Conservation (phyloP, 2,797 vertebrate species). For the Lindbergichthys nudifrons region DNA sequence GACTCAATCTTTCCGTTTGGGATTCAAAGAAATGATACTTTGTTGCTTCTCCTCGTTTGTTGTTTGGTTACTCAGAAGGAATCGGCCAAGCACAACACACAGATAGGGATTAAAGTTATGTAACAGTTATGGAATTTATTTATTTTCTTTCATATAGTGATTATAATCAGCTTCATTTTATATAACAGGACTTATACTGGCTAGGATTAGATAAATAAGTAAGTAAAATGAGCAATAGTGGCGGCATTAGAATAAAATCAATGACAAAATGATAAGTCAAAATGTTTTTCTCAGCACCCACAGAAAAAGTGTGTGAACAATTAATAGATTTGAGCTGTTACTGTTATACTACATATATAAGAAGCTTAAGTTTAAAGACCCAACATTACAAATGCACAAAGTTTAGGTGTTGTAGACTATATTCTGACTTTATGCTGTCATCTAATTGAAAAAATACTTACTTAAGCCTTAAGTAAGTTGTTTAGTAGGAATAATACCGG, state of each 20-base stretch:
- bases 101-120: slow-evolving; percentile 34
- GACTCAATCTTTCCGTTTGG: slow-evolving; percentile 63
- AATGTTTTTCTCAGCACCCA: too few species aligned
- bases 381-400: background rate
- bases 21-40: slow-evolving; percentile 47
- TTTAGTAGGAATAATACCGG: slow-evolving; percentile 1
- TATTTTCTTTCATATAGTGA: slow-evolving; percentile 29
- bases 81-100: slow-evolving; percentile 42
- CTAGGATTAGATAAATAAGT: background rate
- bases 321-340: background rate
- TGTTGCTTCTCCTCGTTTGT: slow-evolving; percentile 40
- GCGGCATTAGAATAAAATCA: slow-evolving; percentile 4
- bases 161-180: slow-evolving; percentile 24
- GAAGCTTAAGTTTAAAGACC: background rate
- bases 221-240: background rate
- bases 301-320: slow-evolving; percentile 1
- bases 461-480: background rate
- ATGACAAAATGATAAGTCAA: background rate
- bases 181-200: background rate
- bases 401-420: background rate
- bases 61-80: slow-evolving; percentile 40
- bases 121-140: background rate
- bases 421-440: background rate
- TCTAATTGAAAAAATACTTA: background rate
- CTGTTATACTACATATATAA: too few species aligned